Evolutionary conservation across 2,888 invertebrate species (phyloP).

Genomic region (Gerris lacustris): DNA sequence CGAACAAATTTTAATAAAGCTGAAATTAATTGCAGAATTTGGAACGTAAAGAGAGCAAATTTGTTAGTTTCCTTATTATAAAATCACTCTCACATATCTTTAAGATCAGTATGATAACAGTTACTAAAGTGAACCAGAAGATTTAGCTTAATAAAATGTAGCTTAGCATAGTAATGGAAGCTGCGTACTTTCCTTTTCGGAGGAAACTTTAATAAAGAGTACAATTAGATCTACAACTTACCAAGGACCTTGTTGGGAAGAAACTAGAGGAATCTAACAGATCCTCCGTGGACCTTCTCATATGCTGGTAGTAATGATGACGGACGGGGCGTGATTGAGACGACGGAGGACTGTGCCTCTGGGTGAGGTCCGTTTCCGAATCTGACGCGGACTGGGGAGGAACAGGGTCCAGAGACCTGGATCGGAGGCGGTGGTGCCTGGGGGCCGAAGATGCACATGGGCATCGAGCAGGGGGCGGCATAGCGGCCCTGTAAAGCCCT

Average conservation of each 20-base stretch:
- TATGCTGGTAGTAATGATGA: conserved; percentile 37
- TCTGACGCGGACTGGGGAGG: conserved; percentile 21
- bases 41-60: too few relatives aligned
- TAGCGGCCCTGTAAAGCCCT: conserved; percentile 49
- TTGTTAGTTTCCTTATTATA: too few relatives aligned
- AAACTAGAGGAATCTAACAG: conserved; percentile 37
- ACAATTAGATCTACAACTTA: too few relatives aligned
- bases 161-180: too few relatives aligned
- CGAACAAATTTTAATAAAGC: too few relatives aligned
- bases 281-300: conserved; percentile 61
- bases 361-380: conserved; percentile 16
- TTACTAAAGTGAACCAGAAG: too few relatives aligned
- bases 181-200: too few relatives aligned
- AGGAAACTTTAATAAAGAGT: too few relatives aligned
- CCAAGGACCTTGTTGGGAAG: background rate
- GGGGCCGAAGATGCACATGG: conserved; percentile 36
- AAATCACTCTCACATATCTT: too few relatives aligned
- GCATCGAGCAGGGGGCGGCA: conserved; percentile 44
- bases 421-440: conserved; percentile 50
- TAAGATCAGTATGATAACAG: too few relatives aligned
- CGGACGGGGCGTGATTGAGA: conserved; percentile 9
- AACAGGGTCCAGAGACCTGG: conserved; percentile 56
- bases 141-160: too few relatives aligned
- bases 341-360: conserved; percentile 12
- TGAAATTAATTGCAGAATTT: too few relatives aligned